These are phyloP conservation scores for Stenotaenia linearis DNA, from an alignment of 2,888 invertebrate genomes.

Conservation along the genomic window DNA sequence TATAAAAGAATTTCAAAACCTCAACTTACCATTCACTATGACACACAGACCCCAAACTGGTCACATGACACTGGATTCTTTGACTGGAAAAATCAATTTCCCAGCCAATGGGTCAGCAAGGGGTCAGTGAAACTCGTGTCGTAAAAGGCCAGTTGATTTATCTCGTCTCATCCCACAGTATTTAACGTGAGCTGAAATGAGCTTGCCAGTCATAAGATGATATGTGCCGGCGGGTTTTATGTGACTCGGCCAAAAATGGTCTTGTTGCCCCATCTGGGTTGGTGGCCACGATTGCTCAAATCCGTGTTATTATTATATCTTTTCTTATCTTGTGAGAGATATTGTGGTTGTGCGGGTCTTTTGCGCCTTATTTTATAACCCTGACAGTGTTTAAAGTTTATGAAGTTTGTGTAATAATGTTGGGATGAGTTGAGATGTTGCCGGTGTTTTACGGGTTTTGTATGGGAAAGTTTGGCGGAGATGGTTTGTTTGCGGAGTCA, in stretches of 20 bases:
- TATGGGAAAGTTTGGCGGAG: too few relatives aligned
- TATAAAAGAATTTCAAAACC: too few relatives aligned
- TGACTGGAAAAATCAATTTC: background rate
- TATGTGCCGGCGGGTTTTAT: too few relatives aligned
- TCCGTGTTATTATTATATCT: background rate
- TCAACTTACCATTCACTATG: background rate
- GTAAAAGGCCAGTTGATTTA: background rate
- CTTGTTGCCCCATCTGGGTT: too few relatives aligned
- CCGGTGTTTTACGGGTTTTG: too few relatives aligned
- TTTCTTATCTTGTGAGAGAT: background rate
- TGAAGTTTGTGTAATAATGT: background rate
- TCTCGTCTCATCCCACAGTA: background rate
- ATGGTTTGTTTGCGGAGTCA: too few relatives aligned
- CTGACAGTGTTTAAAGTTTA: background rate
- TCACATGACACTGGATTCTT: too few relatives aligned
- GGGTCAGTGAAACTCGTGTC: background rate
- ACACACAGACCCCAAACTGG: too few relatives aligned
- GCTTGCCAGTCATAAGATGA: too few relatives aligned
- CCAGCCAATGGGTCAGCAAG: background rate
- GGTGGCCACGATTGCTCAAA: background rate
- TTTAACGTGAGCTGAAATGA: background rate
- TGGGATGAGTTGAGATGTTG: background rate
- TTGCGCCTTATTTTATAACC: background rate
- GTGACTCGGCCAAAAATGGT: background rate
- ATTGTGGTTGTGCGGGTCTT: background rate